These are phyloP conservation scores for Tor tambroides DNA, from an alignment of 2,113 vertebrate species.

Conservation along the genomic window DNA sequence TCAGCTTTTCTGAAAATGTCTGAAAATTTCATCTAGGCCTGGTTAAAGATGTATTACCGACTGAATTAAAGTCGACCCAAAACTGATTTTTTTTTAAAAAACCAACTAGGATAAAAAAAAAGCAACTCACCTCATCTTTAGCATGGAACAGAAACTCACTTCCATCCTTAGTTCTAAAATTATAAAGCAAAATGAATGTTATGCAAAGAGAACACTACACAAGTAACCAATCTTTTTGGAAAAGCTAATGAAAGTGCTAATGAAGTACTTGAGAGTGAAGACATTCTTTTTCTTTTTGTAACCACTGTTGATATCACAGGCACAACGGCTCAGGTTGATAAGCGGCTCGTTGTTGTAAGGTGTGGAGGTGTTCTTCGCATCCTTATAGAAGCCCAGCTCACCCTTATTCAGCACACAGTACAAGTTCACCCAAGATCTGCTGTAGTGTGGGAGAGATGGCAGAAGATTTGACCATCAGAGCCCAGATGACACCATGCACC, in stretches of 20 bases:
- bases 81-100: too few relatives aligned
- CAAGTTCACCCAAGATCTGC: constrained; percentile 94
- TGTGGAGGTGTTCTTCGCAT: constrained; percentile 81
- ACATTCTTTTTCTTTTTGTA: constrained; percentile 99
- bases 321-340: constrained; percentile 83
- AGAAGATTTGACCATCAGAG: constrained; percentile 37
- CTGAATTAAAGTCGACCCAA: too few relatives aligned
- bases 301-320: constrained; percentile 86
- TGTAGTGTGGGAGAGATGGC: constrained; percentile 61
- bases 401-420: constrained; percentile 93
- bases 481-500: background rate
- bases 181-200: constrained; percentile 40
- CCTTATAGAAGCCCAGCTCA: constrained; percentile 94
- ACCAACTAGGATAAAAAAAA: background rate
- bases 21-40: background rate
- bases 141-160: constrained; percentile 92
- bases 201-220: background rate
- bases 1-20: background rate
- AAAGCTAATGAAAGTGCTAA: background rate
- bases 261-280: constrained; percentile 89
- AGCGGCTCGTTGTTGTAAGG: constrained; percentile 86
- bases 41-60: background rate
- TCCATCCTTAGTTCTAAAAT: constrained; percentile 86
- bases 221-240: background rate
- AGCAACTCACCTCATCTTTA: constrained; percentile 87